These are phyloP conservation scores for Lagria hirta DNA, from an alignment of 2,888 invertebrate genomes.

Conservation along the genomic window DNA sequence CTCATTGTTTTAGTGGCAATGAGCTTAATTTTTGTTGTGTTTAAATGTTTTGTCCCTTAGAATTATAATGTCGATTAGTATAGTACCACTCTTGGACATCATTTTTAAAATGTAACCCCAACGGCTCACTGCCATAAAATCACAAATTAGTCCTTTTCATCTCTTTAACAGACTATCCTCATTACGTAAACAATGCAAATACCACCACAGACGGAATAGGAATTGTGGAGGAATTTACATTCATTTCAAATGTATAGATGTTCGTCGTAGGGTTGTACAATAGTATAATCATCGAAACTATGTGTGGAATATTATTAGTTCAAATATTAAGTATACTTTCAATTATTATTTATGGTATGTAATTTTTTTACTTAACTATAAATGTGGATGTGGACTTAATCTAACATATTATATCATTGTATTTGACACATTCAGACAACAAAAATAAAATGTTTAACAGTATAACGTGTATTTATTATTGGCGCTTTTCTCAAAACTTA, in stretches of 20 bases:
- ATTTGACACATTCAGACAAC: slow-evolving; percentile 44
- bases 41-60: no score
- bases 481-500: no score
- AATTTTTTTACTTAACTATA: slow-evolving; percentile 44
- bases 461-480: slow-evolving; percentile 3
- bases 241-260: slow-evolving; percentile 46
- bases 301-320: slow-evolving; percentile 36
- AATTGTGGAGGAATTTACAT: slow-evolving; percentile 38
- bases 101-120: no score
- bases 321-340: slow-evolving; percentile 25
- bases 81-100: slow-evolving; percentile 14
- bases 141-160: slow-evolving; percentile 32
- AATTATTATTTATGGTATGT: slow-evolving; percentile 30
- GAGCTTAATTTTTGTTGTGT: no score
- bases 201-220: slow-evolving; percentile 35
- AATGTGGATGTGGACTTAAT: slow-evolving; percentile 44
- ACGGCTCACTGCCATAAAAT: slow-evolving; percentile 41
- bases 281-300: slow-evolving; percentile 41
- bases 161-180: slow-evolving; percentile 35
- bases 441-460: slow-evolving; percentile 30
- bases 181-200: slow-evolving; percentile 39
- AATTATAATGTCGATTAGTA: neutral
- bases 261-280: slow-evolving; percentile 49
- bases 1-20: no score
- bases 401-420: slow-evolving; percentile 39